Evolutionary conservation across 1,140 invertebrate genomes (phyloP).

Genomic region (Aplysia californica): DNA sequence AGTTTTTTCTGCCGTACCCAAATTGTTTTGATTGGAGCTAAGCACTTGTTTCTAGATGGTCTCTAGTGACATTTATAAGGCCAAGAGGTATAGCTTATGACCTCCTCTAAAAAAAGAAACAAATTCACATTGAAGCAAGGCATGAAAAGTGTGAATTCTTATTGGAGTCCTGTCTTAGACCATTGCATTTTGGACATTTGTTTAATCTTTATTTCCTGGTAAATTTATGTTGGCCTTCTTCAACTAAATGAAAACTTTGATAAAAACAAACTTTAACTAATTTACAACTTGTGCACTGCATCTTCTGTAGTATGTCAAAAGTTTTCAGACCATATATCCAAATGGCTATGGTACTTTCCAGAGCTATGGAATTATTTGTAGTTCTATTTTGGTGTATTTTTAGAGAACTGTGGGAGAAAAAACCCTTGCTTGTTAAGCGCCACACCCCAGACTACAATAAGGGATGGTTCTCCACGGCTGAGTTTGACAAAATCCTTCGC

Average conservation of each 20-base stretch:
- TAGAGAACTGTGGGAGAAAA: constrained; percentile 80
- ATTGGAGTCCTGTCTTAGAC: no score
- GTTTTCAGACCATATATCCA: no score
- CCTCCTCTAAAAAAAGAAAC: not conserved
- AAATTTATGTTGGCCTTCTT: not conserved
- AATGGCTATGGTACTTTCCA: no score
- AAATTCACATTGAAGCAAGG: not conserved
- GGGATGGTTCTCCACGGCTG: constrained; percentile 79
- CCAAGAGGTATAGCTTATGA: not conserved
- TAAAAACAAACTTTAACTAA: not conserved
- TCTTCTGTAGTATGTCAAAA: not conserved
- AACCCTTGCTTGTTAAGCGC: constrained; percentile 80
- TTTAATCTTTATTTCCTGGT: not conserved
- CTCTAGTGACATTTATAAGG: not conserved
- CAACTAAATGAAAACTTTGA: not conserved
- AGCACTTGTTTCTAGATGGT: no score
- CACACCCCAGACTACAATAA: constrained; percentile 77
- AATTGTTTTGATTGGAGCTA: no score
- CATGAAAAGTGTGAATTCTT: not conserved
- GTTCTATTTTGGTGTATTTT: not conserved
- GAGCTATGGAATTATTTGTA: no score
- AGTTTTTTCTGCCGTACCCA: no score
- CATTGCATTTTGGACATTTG: no score
- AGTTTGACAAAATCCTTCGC: constrained; percentile 83
- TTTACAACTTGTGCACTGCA: not conserved